Evolutionary conservation across 2,888 invertebrate species (phyloP).

Genomic region (Polydrusus pterygomalis): DNA sequence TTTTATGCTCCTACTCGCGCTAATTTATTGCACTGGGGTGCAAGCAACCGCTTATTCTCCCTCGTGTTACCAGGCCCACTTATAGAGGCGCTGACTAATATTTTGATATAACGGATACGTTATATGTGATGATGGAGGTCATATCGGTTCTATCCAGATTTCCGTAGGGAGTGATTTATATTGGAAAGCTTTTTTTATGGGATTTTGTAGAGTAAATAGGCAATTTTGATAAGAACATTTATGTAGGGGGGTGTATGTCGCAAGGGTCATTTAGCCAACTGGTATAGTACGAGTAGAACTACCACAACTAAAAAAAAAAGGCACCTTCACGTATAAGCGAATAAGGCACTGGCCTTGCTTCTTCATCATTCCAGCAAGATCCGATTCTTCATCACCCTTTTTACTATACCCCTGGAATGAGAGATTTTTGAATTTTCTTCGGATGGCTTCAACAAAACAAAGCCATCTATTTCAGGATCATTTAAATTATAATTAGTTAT

Average conservation of each 20-base stretch:
- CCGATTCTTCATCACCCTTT: too few relatives aligned
- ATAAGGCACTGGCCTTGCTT: too few relatives aligned
- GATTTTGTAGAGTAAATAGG: background rate
- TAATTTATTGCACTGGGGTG: conserved; percentile 56
- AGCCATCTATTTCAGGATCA: too few relatives aligned
- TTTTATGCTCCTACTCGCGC: conserved; percentile 54
- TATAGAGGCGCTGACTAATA: conserved; percentile 49
- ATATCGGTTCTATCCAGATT: conserved; percentile 41
- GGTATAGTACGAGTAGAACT: too few relatives aligned
- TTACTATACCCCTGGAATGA: too few relatives aligned
- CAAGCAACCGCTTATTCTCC: conserved; percentile 49
- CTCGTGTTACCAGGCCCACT: conserved; percentile 41
- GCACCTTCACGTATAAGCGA: too few relatives aligned
- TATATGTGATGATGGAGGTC: conserved; percentile 42
- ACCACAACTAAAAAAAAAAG: too few relatives aligned
- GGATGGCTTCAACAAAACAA: too few relatives aligned
- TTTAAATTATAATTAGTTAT: too few relatives aligned
- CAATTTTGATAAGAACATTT: background rate
- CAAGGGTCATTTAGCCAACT: too few relatives aligned
- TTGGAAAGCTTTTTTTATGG: background rate
- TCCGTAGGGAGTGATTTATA: conserved; percentile 26
- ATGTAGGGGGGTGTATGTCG: background rate
- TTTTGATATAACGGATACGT: conserved; percentile 40
- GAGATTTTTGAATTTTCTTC: too few relatives aligned
- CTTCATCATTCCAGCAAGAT: too few relatives aligned